A percentile compares a stretch with the other conserved stretches of the same genome.
phyloP scores from a whole-genome alignment of 1,140 invertebrate genomes.

The Drosophila lowei region DNA sequence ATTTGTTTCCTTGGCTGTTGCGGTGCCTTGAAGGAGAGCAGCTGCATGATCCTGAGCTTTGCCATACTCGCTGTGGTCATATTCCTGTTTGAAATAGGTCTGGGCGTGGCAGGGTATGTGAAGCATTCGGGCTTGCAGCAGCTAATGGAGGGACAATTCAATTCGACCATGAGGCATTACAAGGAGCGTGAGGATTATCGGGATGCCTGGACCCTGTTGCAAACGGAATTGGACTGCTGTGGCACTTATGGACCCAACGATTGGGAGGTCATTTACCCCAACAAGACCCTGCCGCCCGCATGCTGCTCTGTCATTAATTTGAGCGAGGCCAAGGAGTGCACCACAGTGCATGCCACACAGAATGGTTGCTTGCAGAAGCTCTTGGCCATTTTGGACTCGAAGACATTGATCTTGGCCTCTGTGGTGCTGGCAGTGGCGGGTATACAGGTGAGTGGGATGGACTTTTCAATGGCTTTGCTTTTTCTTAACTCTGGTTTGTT shows the following conservation, averaged over 20 bases:
- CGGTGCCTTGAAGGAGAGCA: constrained; percentile 92
- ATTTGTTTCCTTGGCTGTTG: constrained; percentile 95
- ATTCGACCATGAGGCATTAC: constrained; percentile 88
- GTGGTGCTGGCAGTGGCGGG: constrained; percentile 91
- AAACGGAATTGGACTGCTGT: constrained; percentile 92
- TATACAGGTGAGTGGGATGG: constrained; percentile 86
- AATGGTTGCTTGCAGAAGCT: constrained; percentile 88
- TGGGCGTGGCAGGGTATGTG: constrained; percentile 93
- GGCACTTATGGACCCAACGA: constrained; percentile 88
- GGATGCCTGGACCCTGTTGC: constrained; percentile 90
- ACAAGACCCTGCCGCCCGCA: constrained; percentile 86
- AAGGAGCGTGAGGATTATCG: constrained; percentile 85
- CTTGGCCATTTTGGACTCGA: constrained; percentile 86
- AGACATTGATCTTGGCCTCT: constrained; percentile 89
- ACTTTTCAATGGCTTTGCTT: background rate
- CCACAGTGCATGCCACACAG: constrained; percentile 83
- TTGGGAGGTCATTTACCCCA: constrained; percentile 86
- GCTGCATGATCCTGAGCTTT: constrained; percentile 95
- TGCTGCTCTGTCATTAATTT: constrained; percentile 87
- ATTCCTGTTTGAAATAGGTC: constrained; percentile 92
- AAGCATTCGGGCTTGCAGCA: constrained; percentile 88
- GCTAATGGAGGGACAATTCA: constrained; percentile 87
- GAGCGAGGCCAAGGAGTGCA: constrained; percentile 84
- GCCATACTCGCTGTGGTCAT: constrained; percentile 91
- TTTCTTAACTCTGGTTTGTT: constrained; percentile 22